These are phyloP conservation scores for Lypha dubia DNA, from an alignment of 2,888 invertebrate genomes.

Conservation along the genomic window DNA sequence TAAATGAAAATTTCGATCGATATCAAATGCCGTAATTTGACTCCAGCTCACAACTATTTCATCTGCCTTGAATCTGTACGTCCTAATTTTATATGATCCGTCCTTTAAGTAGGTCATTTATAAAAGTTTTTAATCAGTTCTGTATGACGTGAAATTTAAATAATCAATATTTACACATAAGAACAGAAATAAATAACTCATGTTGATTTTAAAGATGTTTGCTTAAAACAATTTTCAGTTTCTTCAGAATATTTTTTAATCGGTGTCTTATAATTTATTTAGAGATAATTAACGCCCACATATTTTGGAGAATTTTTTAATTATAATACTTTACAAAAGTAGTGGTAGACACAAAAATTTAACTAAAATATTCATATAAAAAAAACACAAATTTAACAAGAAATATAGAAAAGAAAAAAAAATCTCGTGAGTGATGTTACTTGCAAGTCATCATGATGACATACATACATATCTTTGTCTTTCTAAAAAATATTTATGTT, in stretches of 20 bases:
- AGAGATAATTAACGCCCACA: constrained; percentile 67
- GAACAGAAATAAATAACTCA: constrained; percentile 4
- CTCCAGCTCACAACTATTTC: too few relatives aligned
- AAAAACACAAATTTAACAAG: constrained; percentile 9
- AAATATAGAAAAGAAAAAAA: constrained; percentile 25
- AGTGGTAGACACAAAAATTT: constrained; percentile 7
- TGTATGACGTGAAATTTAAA: not conserved
- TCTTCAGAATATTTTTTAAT: not conserved
- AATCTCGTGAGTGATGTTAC: constrained; percentile 69
- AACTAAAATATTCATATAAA: constrained; percentile 45
- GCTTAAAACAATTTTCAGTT: not conserved
- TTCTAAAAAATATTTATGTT: constrained; percentile 8
- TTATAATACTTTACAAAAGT: constrained; percentile 5
- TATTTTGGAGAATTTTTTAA: constrained; percentile 32
- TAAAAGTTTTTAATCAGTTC: not conserved
- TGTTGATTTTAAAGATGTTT: not conserved
- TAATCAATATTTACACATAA: not conserved
- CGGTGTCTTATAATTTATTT: constrained; percentile 65
- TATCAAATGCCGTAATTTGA: too few relatives aligned
- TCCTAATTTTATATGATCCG: too few relatives aligned
- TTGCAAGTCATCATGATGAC: constrained; percentile 45
- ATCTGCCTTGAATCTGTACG: too few relatives aligned
- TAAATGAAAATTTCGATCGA: too few relatives aligned
- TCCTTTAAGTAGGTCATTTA: not conserved
- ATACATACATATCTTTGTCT: not conserved